Conservation (phyloP, 37 sponge, comb jelly and placozoan species). For the Chondrilla cf. caribensis region DNA sequence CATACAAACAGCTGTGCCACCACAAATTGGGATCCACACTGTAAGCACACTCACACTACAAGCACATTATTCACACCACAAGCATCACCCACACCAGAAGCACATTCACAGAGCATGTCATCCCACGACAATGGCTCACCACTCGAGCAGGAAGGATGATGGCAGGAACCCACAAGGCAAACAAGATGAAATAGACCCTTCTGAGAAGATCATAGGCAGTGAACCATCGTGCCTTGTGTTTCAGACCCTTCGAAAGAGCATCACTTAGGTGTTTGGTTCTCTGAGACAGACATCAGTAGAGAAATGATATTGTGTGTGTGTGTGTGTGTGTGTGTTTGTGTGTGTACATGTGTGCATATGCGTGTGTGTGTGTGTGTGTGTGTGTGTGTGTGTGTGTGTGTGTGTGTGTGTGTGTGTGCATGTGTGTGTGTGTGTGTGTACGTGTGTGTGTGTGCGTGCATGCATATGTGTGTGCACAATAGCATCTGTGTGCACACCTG, state of each 20-base stretch:
- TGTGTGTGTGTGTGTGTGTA: conserved; percentile 1
- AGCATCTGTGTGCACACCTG: not conserved
- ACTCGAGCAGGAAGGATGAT: not conserved
- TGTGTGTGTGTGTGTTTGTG: conserved; percentile 5
- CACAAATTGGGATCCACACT: no score
- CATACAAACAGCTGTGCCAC: no score
- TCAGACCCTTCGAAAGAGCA: conserved; percentile 64
- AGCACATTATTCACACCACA: not conserved
- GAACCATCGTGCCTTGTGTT: conserved; percentile 46
- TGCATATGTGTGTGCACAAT: not conserved
- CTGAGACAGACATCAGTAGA: conserved; percentile 4
- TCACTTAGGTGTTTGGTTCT: conserved; percentile 59
- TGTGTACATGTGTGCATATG: not conserved
- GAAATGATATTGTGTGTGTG: not conserved
- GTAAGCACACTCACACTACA: no score
- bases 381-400: not conserved
- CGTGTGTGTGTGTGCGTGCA: not conserved
- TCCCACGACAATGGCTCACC: not conserved
- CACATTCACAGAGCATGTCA: no score
- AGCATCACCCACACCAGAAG: not conserved
- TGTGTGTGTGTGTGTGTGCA: not conserved
- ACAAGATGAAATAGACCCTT: conserved; percentile 53
- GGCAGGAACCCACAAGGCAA: conserved; percentile 20
- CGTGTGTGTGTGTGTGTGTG: not conserved
- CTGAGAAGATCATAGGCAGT: conserved; percentile 71